phyloP scores from a whole-genome alignment of 2,113 vertebrate genomes.

The Scartelaos histophorus region DNA sequence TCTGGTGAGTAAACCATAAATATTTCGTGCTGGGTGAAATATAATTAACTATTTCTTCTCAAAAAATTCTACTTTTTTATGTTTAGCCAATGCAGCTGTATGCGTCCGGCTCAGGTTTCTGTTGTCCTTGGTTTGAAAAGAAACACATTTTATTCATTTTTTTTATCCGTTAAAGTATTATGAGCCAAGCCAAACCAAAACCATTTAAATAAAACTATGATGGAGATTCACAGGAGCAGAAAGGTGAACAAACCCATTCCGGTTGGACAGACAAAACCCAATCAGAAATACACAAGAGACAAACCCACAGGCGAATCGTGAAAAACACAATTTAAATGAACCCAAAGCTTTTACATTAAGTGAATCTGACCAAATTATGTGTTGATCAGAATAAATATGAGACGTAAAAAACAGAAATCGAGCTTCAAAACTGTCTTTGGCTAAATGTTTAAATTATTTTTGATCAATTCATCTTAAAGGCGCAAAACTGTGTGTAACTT shows the following conservation, averaged over 20 bases:
- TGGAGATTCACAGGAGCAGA: not conserved
- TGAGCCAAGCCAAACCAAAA: not conserved
- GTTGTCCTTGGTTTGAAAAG: not conserved
- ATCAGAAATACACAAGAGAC: not conserved
- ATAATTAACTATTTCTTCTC: conserved; percentile 3
- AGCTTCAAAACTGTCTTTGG: not conserved
- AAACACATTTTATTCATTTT: not conserved
- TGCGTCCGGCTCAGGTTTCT: not conserved
- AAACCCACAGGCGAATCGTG: not conserved
- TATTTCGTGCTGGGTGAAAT: conserved; percentile 11
- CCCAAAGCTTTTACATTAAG: not conserved
- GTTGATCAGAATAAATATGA: not conserved
- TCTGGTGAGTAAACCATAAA: conserved; percentile 29
- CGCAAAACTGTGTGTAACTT: not conserved
- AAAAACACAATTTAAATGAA: not conserved
- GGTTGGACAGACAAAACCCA: not conserved
- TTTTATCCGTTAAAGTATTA: not conserved
- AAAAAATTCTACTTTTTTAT: not conserved
- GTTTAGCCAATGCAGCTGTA: not conserved
- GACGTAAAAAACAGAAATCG: not conserved
- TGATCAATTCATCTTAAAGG: not conserved
- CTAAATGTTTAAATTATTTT: not conserved
- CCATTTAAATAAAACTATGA: not conserved
- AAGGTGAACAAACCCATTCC: not conserved
- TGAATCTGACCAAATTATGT: not conserved